Evolutionary conservation across 2,888 invertebrate species (phyloP), one percentile per base, ranked within the genome.

Genomic region (Schizotus pectinicornis): DNA sequence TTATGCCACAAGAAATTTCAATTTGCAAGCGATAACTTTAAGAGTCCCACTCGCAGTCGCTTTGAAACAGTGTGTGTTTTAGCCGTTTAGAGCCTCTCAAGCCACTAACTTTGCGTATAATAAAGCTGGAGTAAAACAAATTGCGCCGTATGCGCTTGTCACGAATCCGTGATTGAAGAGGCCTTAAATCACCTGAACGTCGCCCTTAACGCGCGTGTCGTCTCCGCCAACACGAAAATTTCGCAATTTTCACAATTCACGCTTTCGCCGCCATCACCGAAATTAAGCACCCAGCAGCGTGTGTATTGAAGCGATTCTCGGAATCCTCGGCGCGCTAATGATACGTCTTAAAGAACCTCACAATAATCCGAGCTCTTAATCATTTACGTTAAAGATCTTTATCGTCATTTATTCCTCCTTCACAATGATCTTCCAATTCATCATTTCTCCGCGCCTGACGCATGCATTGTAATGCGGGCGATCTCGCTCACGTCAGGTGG

Each of bases 391-490:
- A 65, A 67, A 73, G 73, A 74, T 74, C 73, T 71, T 66, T 70
- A 72, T 72, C 72, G 64, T 68, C 71, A 70, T 73, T 74, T 74
- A 74, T 74, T 74, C 73, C 73, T 68, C 73, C 73, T 72, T 74
- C 71, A 68, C 71, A 68, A 66, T 63, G 67, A 64, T 67, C 72
- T 65, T 67, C 70, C 73, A 68, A 75, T 75, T 73, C 74, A 75
- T 75, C 75, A 75, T 74, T 70, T 73, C 71, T 69, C 62, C 69
- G 63, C 72, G 68, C 65, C 68, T 68, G 70, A 71, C 72, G 71
- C 71, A 67, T 68, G 65, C 62, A 65, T 67, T 69, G 68, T 67
- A 69, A 72, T 72, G 72, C 70, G 67, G 70, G 69, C 68, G 69
- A 71, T 70, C 68, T 70, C 71, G 67, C 66, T 63, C 69, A 67